Conservation (phyloP, 2,797 vertebrate species). For the Austrolebias charrua region DNA sequence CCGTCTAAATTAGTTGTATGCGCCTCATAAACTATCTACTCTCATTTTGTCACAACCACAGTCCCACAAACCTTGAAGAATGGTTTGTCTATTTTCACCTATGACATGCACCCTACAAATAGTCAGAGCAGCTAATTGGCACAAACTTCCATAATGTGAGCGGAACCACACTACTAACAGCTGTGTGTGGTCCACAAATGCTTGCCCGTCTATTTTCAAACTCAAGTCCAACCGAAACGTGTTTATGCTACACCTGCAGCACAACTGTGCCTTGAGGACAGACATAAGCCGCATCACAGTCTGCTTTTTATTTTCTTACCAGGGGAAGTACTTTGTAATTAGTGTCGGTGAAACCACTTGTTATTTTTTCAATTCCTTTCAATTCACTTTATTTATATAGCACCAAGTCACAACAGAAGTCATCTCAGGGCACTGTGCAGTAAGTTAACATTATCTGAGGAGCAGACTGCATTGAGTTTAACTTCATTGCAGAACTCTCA, state of each 20-base stretch:
- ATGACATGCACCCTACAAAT: constrained; percentile 54
- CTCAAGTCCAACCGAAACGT: constrained; percentile 51
- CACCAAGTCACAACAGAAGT: too few species aligned
- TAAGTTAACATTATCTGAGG: too few species aligned
- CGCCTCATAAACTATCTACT: neutral
- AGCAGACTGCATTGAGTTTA: too few species aligned
- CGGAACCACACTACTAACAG: constrained; percentile 49
- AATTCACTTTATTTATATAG: too few species aligned
- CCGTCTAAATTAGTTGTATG: too few species aligned
- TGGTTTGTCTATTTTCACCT: constrained; percentile 56
- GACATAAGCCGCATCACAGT: constrained; percentile 39
- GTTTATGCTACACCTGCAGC: constrained; percentile 61
- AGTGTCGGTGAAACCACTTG: constrained; percentile 40
- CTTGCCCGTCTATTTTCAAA: constrained; percentile 64
- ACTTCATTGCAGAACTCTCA: too few species aligned
- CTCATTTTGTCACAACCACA: constrained; percentile 12
- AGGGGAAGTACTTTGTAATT: constrained; percentile 46
- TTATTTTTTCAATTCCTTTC: constrained; percentile 35
- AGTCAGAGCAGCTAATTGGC: constrained; percentile 56
- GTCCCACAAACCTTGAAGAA: constrained; percentile 3
- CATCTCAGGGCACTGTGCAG: too few species aligned
- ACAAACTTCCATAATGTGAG: constrained; percentile 63
- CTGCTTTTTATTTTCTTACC: constrained; percentile 38
- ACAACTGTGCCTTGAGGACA: constrained; percentile 40
- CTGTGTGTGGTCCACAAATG: constrained; percentile 65